These are phyloP conservation scores for Meteorus sp. DNA, from an alignment of 1,140 invertebrate species.

Conservation along the genomic window DNA sequence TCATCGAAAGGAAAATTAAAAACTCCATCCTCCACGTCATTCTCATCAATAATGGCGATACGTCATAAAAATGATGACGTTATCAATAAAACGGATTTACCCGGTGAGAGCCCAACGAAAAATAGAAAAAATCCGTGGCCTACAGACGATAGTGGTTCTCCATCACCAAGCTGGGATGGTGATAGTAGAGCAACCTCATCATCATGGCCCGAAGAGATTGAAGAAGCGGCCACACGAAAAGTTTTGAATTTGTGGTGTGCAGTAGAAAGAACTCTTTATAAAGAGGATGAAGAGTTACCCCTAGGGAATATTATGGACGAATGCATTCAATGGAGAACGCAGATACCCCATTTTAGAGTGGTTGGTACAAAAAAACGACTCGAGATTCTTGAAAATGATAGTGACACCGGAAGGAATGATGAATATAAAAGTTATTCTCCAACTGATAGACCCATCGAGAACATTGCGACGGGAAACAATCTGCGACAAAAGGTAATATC, in stretches of 20 bases:
- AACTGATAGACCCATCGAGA: background rate
- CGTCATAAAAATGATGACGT: slow-evolving; percentile 21
- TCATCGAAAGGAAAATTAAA: slow-evolving; percentile 5
- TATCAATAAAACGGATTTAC: slow-evolving; percentile 15
- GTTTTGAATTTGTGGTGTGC: slow-evolving; percentile 46
- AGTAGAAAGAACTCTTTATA: slow-evolving; percentile 46
- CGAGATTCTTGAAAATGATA: slow-evolving; percentile 15
- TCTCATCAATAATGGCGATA: slow-evolving; percentile 23
- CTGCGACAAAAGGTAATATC: background rate
- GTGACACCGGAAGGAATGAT: slow-evolving; percentile 1
- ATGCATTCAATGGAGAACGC: slow-evolving; percentile 50
- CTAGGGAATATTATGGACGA: slow-evolving; percentile 39
- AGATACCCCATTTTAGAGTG: slow-evolving; percentile 47
- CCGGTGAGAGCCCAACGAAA: background rate
- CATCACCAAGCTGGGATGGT: slow-evolving; percentile 33
- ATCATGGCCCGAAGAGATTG: slow-evolving; percentile 48
- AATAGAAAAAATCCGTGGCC: slow-evolving; percentile 21
- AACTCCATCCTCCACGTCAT: background rate
- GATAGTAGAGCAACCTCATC: slow-evolving; percentile 36
- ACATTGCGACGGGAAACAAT: background rate
- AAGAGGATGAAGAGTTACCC: slow-evolving; percentile 38
- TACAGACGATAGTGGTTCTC: slow-evolving; percentile 13
- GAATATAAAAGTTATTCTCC: background rate
- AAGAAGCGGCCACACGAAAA: slow-evolving; percentile 40
- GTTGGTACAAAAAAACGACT: slow-evolving; percentile 35